Percentiles rank a stretch among this genome's conserved stretches.
Conservation (phyloP, 2,888 invertebrate species). For the Dromius quadrimaculatus region DNA sequence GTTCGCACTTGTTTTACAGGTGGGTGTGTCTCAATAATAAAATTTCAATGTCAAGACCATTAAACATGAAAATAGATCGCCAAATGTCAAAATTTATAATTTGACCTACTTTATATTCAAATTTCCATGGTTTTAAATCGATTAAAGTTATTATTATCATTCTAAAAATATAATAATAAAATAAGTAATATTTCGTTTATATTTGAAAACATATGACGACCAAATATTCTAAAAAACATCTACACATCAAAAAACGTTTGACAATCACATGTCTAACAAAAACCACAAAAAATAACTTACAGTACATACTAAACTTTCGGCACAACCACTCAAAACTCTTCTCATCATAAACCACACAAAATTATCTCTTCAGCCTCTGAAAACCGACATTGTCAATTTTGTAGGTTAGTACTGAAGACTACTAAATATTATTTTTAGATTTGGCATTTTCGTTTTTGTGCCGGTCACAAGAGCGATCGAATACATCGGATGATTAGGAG, state of each 20-base stretch:
- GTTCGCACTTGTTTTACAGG: background rate
- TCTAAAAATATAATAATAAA: too few relatives aligned
- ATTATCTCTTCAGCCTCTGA: background rate
- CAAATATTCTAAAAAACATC: background rate
- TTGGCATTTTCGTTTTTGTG: background rate
- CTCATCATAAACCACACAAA: constrained; percentile 64
- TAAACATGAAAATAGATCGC: too few relatives aligned
- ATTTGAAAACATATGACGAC: too few relatives aligned
- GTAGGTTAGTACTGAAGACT: constrained; percentile 18
- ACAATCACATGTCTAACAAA: background rate
- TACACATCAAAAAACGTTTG: background rate
- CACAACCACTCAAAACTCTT: constrained; percentile 70
- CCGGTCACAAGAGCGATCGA: background rate
- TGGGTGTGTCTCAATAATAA: background rate
- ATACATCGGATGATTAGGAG: background rate
- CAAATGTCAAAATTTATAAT: too few relatives aligned
- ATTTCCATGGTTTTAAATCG: too few relatives aligned
- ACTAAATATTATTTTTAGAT: constrained; percentile 11
- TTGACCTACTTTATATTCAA: too few relatives aligned
- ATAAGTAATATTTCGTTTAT: too few relatives aligned
- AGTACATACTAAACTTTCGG: constrained; percentile 66
- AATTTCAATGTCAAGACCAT: too few relatives aligned
- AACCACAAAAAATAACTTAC: constrained; percentile 58
- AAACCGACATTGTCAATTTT: constrained; percentile 17
- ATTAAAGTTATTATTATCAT: too few relatives aligned